phyloP scores from a whole-genome alignment of 2,113 vertebrate genomes.

The Onychostoma macrolepis region DNA sequence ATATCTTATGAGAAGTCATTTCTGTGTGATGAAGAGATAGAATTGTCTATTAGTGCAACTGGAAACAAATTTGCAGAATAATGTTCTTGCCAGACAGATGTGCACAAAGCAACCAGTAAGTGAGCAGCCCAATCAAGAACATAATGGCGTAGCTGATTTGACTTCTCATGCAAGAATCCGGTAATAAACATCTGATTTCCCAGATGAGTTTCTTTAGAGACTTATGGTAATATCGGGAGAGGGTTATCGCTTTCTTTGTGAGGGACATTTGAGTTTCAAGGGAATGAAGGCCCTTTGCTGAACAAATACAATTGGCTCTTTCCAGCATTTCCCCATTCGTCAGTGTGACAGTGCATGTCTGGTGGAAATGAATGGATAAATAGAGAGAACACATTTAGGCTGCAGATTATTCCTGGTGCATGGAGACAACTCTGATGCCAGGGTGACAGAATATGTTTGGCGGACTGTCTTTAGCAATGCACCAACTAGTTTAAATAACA shows the following conservation, averaged over 20 bases:
- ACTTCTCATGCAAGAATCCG: conserved; percentile 26
- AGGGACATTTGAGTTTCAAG: conserved; percentile 68
- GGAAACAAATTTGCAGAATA: conserved; percentile 15
- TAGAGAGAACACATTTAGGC: conserved; percentile 68
- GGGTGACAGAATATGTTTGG: not conserved
- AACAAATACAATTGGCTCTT: conserved; percentile 71
- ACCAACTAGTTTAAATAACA: too few species aligned
- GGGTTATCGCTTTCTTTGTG: conserved; percentile 48
- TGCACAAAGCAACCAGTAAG: conserved; percentile 21
- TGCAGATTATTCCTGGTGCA: conserved; percentile 65
- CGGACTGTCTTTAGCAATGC: not conserved
- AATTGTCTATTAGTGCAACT: conserved; percentile 16
- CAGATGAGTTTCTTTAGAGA: conserved; percentile 41
- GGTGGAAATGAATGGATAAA: conserved; percentile 75
- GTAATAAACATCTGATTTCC: conserved; percentile 32
- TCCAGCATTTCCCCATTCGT: conserved; percentile 70
- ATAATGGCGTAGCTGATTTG: conserved; percentile 4
- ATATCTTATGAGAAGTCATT: conserved; percentile 2
- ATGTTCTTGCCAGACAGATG: conserved; percentile 11
- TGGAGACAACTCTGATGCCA: not conserved
- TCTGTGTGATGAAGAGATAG: not conserved
- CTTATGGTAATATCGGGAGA: conserved; percentile 36
- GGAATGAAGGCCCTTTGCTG: conserved; percentile 60
- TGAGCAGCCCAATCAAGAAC: conserved; percentile 8
- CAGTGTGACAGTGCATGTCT: conserved; percentile 73